Evolutionary conservation across 2,888 invertebrate species (phyloP), one percentile per base, ranked within the genome.

Genomic region (Argyra leucocephala): DNA sequence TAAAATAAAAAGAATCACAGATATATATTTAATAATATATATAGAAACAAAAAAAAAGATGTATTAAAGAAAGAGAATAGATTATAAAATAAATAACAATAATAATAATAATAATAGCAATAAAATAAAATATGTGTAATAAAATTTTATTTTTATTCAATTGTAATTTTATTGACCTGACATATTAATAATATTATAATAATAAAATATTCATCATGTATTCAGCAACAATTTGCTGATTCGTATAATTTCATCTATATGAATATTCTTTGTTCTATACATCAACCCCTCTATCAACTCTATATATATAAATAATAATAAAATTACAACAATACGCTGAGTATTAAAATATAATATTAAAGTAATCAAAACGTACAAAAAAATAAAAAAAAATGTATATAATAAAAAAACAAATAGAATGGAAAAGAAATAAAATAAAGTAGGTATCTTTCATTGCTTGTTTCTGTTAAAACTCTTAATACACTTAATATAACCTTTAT

Each of bases 211-310:
- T 22, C 59, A 59, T 23, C 59, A 36, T 36, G 23, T 63, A 66
- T 63, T 62, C 62, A 62, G 58, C 62, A 59, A 66, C 66, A 66
- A 66, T 61, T 66, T 66, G 66, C 66, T 66, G 62, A 66, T 62
- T 66, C 66, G 64, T 62, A 64, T 66, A 62, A 66, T 66, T 66
- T 64, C 36, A 64, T 66, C 64, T 64, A n/a, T n/a, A n/a, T n/a
- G n/a, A n/a, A n/a, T 12, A 22, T 60, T 10, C 31, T 10, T 31
- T 31, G 5, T 48, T 48, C 18, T 37, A 48, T 48, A 31, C 31
- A 12, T 23, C 15, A 7, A 22, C 59, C 57, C 59, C 48, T 48
- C 48, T 3, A 18, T 37, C 12, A 3, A 9, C 15, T 10, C 3
- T 37, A 15, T 37, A 37, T 37, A 37, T 37, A 37, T 37, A 12